phyloP scores from a whole-genome alignment of 2,797 vertebrate species.

The Pristis pectinata region DNA sequence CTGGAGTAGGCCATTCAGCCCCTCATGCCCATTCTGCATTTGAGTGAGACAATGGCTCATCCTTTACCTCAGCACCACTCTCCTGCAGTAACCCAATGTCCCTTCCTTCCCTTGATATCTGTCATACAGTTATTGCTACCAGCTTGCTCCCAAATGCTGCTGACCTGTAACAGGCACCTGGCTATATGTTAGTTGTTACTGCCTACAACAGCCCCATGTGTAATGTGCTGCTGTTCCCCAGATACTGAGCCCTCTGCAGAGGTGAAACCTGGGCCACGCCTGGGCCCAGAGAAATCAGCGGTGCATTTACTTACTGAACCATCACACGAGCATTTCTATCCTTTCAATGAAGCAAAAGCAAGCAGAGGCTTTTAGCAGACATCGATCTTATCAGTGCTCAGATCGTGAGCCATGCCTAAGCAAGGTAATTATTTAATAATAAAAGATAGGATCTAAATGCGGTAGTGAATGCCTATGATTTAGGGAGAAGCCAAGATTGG shows the following conservation, averaged over 20 bases:
- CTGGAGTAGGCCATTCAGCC: no score
- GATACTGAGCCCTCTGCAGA: background rate
- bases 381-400: background rate
- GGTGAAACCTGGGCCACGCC: background rate
- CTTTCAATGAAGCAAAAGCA: background rate
- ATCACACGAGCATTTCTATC: constrained; percentile 4
- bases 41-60: no score
- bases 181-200: background rate
- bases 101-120: no score
- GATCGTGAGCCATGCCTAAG: constrained; percentile 9
- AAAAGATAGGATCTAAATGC: constrained; percentile 17
- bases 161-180: background rate
- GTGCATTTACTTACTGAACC: background rate
- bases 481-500: background rate
- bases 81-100: no score
- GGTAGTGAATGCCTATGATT: background rate
- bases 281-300: background rate
- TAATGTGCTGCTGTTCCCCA: background rate
- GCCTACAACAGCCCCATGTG: background rate
- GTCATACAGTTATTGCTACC: no score
- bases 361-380: constrained; percentile 18
- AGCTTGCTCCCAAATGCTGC: background rate
- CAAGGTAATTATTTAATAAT: constrained; percentile 13
- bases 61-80: no score
- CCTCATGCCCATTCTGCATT: no score